A percentile compares a stretch with the other conserved stretches of the same genome.
These are phyloP conservation scores for Vidua macroura DNA, from an alignment of 2,113 vertebrate genomes.

Conservation along the genomic window DNA sequence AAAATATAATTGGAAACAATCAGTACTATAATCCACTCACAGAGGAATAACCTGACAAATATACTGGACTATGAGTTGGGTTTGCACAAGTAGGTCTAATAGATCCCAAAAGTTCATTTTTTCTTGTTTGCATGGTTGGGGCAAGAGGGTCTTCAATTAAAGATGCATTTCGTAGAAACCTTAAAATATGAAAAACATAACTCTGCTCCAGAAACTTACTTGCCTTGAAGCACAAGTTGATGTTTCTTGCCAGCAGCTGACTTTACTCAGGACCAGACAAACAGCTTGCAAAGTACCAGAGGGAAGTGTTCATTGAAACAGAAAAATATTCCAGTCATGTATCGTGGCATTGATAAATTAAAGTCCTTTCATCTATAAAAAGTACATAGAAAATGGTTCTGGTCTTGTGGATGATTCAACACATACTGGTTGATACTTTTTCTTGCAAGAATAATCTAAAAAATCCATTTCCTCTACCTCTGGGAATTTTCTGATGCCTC, in stretches of 20 bases:
- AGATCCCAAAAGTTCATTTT: neutral
- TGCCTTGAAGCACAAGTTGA: neutral
- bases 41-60: neutral
- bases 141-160: neutral
- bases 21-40: neutral
- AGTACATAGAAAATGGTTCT: neutral
- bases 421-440: neutral
- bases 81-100: neutral
- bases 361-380: neutral
- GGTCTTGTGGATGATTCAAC: neutral
- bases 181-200: neutral
- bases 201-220: neutral
- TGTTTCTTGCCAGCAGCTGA: neutral
- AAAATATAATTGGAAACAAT: neutral
- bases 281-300: neutral
- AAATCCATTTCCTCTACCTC: neutral
- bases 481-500: neutral
- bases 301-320: neutral
- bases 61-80: neutral
- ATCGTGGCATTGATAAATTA: slow-evolving; percentile 1
- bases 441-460: neutral
- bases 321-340: neutral
- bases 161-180: neutral
- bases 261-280: neutral
- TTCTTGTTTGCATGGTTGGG: neutral